phyloP scores from a whole-genome alignment of 1,140 invertebrate species.

The Fopius arisanus region DNA sequence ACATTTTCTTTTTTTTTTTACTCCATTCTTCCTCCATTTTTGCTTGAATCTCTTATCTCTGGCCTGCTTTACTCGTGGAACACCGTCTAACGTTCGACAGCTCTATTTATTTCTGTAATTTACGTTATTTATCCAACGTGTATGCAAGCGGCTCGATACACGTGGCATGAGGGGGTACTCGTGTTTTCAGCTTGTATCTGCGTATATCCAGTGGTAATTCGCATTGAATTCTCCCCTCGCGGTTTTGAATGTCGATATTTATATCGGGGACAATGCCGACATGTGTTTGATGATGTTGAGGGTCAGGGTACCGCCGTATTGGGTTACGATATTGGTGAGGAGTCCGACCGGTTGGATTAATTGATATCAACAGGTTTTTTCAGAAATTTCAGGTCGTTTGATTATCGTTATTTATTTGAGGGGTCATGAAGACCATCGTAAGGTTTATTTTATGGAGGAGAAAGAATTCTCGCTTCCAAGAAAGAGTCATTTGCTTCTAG shows the following conservation, averaged over 20 bases:
- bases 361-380: too few relatives aligned
- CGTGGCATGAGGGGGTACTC: background rate
- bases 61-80: background rate
- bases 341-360: too few relatives aligned
- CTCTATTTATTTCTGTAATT: conserved; percentile 57
- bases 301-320: too few relatives aligned
- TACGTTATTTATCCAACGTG: conserved; percentile 44
- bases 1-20: background rate
- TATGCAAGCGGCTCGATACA: background rate
- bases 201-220: background rate
- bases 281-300: background rate
- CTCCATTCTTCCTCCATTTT: background rate
- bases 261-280: background rate
- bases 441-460: too few relatives aligned
- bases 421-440: too few relatives aligned
- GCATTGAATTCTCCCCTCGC: background rate
- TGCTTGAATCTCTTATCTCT: background rate
- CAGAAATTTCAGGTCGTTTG: too few relatives aligned
- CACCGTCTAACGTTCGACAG: conserved; percentile 43
- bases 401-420: too few relatives aligned
- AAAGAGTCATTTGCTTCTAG: too few relatives aligned
- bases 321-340: too few relatives aligned
- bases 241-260: background rate
- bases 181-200: background rate
- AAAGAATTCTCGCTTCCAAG: too few relatives aligned